phyloP scores from a whole-genome alignment of 2,888 invertebrate species.

The Sesia bembeciformis region DNA sequence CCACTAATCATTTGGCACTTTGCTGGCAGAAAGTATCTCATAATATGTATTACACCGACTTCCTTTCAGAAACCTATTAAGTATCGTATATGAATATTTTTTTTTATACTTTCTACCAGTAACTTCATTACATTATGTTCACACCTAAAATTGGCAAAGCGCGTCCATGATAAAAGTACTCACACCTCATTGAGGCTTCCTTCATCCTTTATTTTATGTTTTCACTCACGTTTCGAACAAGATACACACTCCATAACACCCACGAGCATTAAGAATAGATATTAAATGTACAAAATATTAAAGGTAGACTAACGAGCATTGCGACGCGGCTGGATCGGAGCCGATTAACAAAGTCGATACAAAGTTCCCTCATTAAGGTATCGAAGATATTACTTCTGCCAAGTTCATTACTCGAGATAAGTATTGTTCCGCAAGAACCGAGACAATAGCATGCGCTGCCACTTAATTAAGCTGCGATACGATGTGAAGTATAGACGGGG shows the following conservation, averaged over 20 bases:
- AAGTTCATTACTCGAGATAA: constrained; percentile 60
- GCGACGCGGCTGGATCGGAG: constrained; percentile 43
- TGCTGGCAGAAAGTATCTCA: constrained; percentile 35
- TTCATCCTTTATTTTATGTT: background rate
- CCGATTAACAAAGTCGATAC: constrained; percentile 68
- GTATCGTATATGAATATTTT: too few species aligned
- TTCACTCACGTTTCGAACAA: background rate
- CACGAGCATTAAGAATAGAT: background rate
- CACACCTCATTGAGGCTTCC: constrained; percentile 23
- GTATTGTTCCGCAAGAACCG: constrained; percentile 64
- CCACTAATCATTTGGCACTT: constrained; percentile 22
- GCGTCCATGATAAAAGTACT: constrained; percentile 46
- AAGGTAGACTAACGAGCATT: constrained; percentile 12
- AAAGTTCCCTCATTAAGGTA: constrained; percentile 73
- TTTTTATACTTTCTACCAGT: constrained; percentile 26
- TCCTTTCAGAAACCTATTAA: background rate
- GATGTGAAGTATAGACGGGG: constrained; percentile 18
- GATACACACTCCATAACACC: background rate
- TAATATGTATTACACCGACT: background rate
- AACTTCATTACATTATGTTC: constrained; percentile 5
- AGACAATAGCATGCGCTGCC: constrained; percentile 65
- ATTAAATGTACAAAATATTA: background rate
- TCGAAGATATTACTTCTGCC: constrained; percentile 67
- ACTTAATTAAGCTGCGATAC: constrained; percentile 64
- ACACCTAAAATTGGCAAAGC: constrained; percentile 31